These are phyloP conservation scores for Corythornis cristatus DNA, from an alignment of 2,113 vertebrate genomes.

Conservation along the genomic window DNA sequence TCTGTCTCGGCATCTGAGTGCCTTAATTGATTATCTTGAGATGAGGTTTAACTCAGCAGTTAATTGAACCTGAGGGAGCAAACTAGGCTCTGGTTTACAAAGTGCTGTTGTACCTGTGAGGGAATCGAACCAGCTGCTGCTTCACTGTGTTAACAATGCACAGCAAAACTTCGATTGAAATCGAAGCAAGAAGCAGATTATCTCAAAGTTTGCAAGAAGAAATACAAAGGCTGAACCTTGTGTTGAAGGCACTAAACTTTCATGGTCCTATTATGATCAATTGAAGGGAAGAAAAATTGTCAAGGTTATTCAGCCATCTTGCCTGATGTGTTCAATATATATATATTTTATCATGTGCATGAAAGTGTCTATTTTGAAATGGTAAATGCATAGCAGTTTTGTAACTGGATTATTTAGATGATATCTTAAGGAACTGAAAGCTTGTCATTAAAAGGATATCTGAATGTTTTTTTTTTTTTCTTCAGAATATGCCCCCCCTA, in stretches of 20 bases:
- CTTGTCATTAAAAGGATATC: not conserved
- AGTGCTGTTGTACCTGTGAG: not conserved
- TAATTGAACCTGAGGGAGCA: slow-evolving; percentile 11
- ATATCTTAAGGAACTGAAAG: not conserved
- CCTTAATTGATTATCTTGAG: slow-evolving; percentile 16
- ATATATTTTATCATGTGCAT: not conserved
- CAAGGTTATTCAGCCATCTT: not conserved
- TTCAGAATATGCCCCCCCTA: not conserved
- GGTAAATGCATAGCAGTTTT: not conserved
- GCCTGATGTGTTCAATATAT: not conserved
- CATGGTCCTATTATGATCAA: not conserved
- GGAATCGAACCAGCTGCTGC: not conserved
- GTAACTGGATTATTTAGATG: not conserved
- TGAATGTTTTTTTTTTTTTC: not conserved
- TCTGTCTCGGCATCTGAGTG: not conserved
- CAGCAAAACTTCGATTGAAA: not conserved
- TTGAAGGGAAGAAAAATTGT: not conserved
- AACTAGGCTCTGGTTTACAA: not conserved
- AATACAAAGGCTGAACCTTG: not conserved
- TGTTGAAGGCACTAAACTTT: not conserved
- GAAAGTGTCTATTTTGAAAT: not conserved
- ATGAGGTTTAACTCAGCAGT: not conserved
- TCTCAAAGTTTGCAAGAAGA: not conserved
- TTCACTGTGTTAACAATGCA: not conserved
- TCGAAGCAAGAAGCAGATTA: not conserved